phyloP scores from a whole-genome alignment of 2,888 invertebrate genomes.

The Ophonus ardosiacus region DNA sequence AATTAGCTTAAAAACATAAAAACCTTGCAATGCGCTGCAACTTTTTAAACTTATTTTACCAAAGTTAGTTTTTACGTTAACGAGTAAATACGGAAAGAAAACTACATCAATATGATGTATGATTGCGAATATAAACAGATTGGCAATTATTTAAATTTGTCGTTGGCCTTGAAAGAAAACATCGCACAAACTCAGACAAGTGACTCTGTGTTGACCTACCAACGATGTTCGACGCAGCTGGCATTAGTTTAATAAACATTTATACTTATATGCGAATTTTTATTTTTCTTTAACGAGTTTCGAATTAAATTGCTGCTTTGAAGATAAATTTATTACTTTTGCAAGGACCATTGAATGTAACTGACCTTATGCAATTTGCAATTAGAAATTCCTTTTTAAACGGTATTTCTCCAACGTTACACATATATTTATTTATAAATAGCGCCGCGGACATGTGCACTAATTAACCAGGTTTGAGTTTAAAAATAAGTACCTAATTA shows the following conservation, averaged over 20 bases:
- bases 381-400: not conserved
- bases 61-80: constrained; percentile 6
- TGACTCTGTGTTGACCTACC: constrained; percentile 41
- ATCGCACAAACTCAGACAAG: constrained; percentile 33
- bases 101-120: not conserved
- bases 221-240: constrained; percentile 5
- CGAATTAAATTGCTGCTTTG: not conserved
- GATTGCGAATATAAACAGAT: constrained; percentile 20
- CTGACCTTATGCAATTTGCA: not conserved
- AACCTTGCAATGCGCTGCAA: not conserved
- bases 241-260: not conserved
- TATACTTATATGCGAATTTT: no score
- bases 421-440: no score
- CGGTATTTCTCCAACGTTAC: no score
- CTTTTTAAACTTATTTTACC: constrained; percentile 15
- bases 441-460: no score
- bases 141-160: constrained; percentile 23
- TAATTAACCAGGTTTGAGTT: no score
- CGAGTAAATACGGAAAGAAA: constrained; percentile 15
- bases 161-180: constrained; percentile 14
- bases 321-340: not conserved
- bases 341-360: not conserved
- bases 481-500: no score
- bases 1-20: constrained; percentile 10
- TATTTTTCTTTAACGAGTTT: not conserved